A percentile compares a stretch with the other conserved stretches of the same genome.
Evolutionary conservation across 2,888 invertebrate species (phyloP).

Genomic region (Lissonota sp.): DNA sequence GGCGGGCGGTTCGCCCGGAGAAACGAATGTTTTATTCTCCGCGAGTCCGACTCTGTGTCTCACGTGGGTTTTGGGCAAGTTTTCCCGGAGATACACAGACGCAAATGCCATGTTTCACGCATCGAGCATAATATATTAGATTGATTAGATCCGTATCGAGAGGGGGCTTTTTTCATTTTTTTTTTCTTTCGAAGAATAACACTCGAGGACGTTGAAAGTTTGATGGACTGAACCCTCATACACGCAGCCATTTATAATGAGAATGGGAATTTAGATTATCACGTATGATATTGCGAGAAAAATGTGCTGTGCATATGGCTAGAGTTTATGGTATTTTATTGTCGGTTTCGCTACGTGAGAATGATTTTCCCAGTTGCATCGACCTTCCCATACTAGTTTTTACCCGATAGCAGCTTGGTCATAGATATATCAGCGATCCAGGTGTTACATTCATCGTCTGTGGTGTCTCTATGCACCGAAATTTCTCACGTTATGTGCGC

Average conservation of each 20-base stretch:
- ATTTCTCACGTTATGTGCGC: too few relatives aligned
- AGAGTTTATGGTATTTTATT: background rate
- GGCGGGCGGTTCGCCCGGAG: conserved; percentile 28
- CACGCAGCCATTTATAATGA: background rate
- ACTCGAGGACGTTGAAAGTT: conserved; percentile 28
- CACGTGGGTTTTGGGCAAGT: conserved; percentile 17
- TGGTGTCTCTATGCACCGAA: too few relatives aligned
- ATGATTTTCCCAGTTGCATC: conserved; percentile 8
- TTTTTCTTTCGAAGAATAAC: conserved; percentile 2
- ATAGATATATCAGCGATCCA: conserved; percentile 18
- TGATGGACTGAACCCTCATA: conserved; percentile 1
- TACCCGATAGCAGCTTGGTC: background rate
- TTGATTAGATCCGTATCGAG: conserved; percentile 42
- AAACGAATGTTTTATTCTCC: conserved; percentile 50
- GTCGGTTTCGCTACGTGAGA: conserved; percentile 10
- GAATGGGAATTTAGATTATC: conserved; percentile 3
- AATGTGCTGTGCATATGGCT: conserved; percentile 21
- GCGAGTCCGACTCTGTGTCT: conserved; percentile 26
- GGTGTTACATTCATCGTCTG: conserved; percentile 14
- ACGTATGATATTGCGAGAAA: conserved; percentile 15
- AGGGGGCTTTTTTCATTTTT: background rate
- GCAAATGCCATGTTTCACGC: conserved; percentile 34
- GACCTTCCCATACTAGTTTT: background rate
- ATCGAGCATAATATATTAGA: conserved; percentile 18
- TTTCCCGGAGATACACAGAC: conserved; percentile 8